Conservation (phyloP, 2,797 vertebrate genomes). For the Cryptoprocta ferox region DNA sequence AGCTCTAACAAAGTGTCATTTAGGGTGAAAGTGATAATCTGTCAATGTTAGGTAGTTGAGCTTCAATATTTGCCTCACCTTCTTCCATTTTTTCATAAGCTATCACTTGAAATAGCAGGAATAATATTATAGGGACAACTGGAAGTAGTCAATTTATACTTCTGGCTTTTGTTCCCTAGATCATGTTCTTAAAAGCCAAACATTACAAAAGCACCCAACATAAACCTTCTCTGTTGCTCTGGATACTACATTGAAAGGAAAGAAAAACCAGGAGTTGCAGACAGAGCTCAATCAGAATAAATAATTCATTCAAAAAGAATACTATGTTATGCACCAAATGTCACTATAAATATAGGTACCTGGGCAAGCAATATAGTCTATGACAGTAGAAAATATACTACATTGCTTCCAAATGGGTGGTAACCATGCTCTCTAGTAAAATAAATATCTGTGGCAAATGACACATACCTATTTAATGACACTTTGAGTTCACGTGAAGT, state of each 20-base stretch:
- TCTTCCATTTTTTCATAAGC: background rate
- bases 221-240: background rate
- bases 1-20: background rate
- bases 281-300: constrained; percentile 62
- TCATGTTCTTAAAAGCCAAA: constrained; percentile 37
- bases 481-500: constrained; percentile 91
- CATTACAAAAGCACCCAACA: background rate
- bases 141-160: background rate
- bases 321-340: background rate
- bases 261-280: background rate
- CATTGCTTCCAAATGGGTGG: constrained; percentile 87
- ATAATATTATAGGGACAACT: background rate
- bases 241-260: background rate
- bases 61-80: background rate
- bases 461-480: constrained; percentile 92
- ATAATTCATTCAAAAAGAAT: constrained; percentile 63
- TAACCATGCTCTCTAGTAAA: constrained; percentile 87
- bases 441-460: constrained; percentile 91
- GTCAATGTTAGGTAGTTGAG: background rate
- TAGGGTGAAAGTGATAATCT: background rate
- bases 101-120: background rate
- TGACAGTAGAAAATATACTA: constrained; percentile 72
- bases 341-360: constrained; percentile 52
- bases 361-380: constrained; percentile 66
- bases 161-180: constrained; percentile 27